Base-by-base conservation (phyloP, 2,888 invertebrate species). In the Willowsia nigromaculata region DNA sequence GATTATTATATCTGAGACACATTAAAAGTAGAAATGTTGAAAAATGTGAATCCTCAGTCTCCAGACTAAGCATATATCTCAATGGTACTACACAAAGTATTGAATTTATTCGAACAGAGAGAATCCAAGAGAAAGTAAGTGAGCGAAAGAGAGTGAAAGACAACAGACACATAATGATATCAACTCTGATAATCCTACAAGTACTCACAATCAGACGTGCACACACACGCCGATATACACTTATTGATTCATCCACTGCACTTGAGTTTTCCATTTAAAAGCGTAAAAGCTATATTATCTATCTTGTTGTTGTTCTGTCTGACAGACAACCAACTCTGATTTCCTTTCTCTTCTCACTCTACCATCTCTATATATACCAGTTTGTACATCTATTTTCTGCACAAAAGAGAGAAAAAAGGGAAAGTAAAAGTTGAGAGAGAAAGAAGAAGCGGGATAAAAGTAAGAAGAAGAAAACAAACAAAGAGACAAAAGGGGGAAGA, bases 401-500 rank as follows among this genome's bases (percentile, higher is more conserved):
- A 40, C 40, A 22, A 11, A 13, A 6, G 15, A 25, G 30, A 82
- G 1, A 56, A 15, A 56, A 27, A 59, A 9, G 27, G 13, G 18
- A 47, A 53, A 71, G 71, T 27, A 53, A 85, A 85, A 76, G 40
- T 50, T 50, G 85, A 30, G 62, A 71, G 65, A 13, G 53, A 65
- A 47, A 40, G 22, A 80, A 7, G 22, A 33, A 80, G 82, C 59
- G 37, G 74, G 56, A 76, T 76, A 81, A 88, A 83, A 88, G 71
- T 43, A 47, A 82, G 43, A 50, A 74, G 71, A 56, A 74, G 62
- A 88, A 88, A 82, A 83, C 82, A 88, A 82, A 88, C 82, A 88
- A 82, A 76, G 88, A 88, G 88, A 88, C 85, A 80, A 90, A 86
- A 80, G 87, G 59, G n/a, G 84, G 90, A 87, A 89, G 92, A 92